A percentile compares a stretch with the other conserved stretches of the same genome.
Evolutionary conservation across 2,888 invertebrate genomes (phyloP).

Genomic region (Bombylius major): DNA sequence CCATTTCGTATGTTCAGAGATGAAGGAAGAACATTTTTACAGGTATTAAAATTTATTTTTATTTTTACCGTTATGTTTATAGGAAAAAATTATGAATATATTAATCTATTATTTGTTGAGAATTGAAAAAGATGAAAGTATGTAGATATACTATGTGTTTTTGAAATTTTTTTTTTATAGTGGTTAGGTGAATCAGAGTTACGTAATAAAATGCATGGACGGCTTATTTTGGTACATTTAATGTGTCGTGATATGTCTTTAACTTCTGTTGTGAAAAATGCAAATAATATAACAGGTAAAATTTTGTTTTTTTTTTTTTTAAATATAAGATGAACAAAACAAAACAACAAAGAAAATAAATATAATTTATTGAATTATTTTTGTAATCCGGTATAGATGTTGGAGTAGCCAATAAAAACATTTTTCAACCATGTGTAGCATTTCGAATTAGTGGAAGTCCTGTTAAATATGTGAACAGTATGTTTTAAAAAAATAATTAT

Average conservation of each 20-base stretch:
- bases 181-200: conserved; percentile 75
- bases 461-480: conserved; percentile 49
- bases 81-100: no score
- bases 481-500: conserved; percentile 22
- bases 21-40: conserved; percentile 67
- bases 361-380: no score
- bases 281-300: conserved; percentile 13
- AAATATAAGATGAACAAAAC: background rate
- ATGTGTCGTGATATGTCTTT: conserved; percentile 61
- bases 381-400: conserved; percentile 17
- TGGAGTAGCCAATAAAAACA: conserved; percentile 40
- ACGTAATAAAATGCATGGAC: conserved; percentile 63
- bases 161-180: conserved; percentile 37
- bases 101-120: no score
- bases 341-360: background rate
- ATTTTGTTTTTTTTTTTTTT: background rate
- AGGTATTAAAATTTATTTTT: conserved; percentile 39
- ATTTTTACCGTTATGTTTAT: background rate
- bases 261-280: conserved; percentile 37
- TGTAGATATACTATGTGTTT: no score
- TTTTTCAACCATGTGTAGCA: conserved; percentile 74
- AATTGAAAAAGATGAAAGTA: background rate
- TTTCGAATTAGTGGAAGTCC: conserved; percentile 77
- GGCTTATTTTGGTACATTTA: conserved; percentile 65
- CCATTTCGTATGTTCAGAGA: conserved; percentile 72